Percentiles rank a stretch among this genome's conserved stretches.
phyloP scores from a whole-genome alignment of 1,140 invertebrate species.

The Diploscapter pachys region DNA sequence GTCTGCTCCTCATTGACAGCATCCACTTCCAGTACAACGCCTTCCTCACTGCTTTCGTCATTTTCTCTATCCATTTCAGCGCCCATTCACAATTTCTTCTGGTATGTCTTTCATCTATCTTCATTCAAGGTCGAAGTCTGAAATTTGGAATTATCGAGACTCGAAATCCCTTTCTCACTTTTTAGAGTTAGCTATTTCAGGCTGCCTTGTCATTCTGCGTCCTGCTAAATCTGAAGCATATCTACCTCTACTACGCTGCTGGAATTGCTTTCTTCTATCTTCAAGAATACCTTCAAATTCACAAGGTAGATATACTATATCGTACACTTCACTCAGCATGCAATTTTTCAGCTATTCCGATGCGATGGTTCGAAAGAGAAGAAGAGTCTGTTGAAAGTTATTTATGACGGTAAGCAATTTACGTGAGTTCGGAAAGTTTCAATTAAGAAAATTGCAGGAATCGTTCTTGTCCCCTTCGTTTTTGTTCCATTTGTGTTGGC shows the following conservation, averaged over 20 bases:
- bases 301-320: background rate
- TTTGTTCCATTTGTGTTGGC: constrained; percentile 72
- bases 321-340: background rate
- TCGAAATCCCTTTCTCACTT: no score
- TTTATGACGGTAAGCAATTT: background rate
- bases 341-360: background rate
- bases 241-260: constrained; percentile 91
- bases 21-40: constrained; percentile 99
- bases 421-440: background rate
- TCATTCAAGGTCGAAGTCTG: no score
- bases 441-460: constrained; percentile 16
- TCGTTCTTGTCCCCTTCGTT: constrained; percentile 69
- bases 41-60: constrained; percentile 83
- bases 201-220: constrained; percentile 82
- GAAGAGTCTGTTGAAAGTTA: constrained; percentile 1
- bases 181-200: constrained; percentile 60
- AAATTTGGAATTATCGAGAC: no score
- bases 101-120: constrained; percentile 21
- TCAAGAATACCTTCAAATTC: constrained; percentile 41
- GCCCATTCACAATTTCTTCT: constrained; percentile 61
- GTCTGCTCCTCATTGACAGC: constrained; percentile 88
- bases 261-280: constrained; percentile 81
- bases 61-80: constrained; percentile 77
- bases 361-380: no score
- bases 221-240: constrained; percentile 93